Evolutionary conservation across 2,888 invertebrate genomes (phyloP).

Genomic region (Dasypogon diadema): DNA sequence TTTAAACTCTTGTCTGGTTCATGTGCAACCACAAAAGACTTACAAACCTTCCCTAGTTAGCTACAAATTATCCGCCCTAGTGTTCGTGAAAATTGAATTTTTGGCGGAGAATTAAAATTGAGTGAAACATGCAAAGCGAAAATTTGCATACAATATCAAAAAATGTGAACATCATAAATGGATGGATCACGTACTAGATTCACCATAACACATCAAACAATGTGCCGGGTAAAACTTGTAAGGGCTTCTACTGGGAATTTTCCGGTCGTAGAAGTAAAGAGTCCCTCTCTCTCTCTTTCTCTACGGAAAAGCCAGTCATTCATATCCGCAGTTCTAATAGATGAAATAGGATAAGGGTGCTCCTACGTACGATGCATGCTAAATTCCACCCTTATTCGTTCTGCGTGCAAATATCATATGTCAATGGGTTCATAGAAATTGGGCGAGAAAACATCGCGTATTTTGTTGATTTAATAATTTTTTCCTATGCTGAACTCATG

Average conservation of each 20-base stretch:
- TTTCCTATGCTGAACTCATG: constrained; percentile 2
- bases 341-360: constrained; percentile 3
- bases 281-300: neutral
- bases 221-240: neutral
- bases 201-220: constrained; percentile 16
- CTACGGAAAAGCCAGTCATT: neutral
- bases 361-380: constrained; percentile 33
- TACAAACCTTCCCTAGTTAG: neutral
- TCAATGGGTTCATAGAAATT: constrained; percentile 7
- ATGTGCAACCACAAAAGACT: neutral
- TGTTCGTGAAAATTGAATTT: constrained; percentile 23
- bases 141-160: constrained; percentile 47
- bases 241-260: neutral
- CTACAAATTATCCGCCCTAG: constrained; percentile 13
- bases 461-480: constrained; percentile 27
- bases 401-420: neutral
- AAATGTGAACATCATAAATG: neutral
- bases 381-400: neutral
- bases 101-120: constrained; percentile 33
- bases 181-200: constrained; percentile 29
- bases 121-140: constrained; percentile 30
- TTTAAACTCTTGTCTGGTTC: neutral
- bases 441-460: constrained; percentile 13
- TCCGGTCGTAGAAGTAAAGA: constrained; percentile 4
- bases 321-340: constrained; percentile 4